phyloP scores from a whole-genome alignment of 1,140 invertebrate species.

The Sitophilus oryzae region DNA sequence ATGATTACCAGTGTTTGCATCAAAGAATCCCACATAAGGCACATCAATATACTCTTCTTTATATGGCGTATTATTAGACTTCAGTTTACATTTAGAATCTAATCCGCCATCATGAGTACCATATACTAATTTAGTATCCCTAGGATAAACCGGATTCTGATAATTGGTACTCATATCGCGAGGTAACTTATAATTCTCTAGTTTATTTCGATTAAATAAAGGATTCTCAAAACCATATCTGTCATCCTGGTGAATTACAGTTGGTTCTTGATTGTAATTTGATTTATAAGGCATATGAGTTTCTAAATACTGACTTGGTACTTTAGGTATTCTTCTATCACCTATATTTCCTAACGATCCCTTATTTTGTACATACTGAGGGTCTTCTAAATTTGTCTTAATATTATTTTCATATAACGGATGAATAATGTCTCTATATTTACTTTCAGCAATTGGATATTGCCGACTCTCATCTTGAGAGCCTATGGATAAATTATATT shows the following conservation, averaged over 20 bases:
- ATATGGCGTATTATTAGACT: no score
- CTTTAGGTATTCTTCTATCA: no score
- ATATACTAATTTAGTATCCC: no score
- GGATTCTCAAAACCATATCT: conserved; percentile 25
- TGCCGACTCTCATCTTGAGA: not conserved
- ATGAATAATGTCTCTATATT: conserved; percentile 17
- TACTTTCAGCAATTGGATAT: not conserved
- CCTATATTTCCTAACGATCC: no score
- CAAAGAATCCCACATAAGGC: no score
- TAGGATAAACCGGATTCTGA: no score
- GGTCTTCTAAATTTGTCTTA: not conserved
- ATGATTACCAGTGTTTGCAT: not conserved
- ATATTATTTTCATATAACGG: no score
- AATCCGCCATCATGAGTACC: no score
- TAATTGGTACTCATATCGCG: no score
- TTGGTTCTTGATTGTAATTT: not conserved
- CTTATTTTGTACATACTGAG: no score
- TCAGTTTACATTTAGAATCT: conserved; percentile 5
- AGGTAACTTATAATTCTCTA: no score
- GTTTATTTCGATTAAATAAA: conserved; percentile 11
- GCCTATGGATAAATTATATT: not conserved
- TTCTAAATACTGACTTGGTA: conserved; percentile 20
- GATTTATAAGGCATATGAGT: not conserved
- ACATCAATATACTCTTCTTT: no score
- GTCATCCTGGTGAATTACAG: not conserved